Evolutionary conservation across 2,113 vertebrate genomes (phyloP), one percentile per base, ranked within the genome.

Genomic region (Centropus bengalensis): DNA sequence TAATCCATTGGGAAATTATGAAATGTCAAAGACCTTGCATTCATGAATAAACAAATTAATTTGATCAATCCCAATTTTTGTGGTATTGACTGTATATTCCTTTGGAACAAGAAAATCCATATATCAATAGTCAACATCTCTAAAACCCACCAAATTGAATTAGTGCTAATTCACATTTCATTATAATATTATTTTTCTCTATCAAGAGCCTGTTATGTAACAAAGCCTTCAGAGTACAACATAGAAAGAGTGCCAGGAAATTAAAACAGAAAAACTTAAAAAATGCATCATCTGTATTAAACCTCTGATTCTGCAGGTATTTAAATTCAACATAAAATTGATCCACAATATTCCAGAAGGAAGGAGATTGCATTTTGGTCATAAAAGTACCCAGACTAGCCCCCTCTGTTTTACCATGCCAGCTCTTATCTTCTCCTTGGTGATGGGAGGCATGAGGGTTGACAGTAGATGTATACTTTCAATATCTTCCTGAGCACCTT

Each of bases 141-240:
- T 75, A 89, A 94, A 91, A 24, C 32, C 38, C 84, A 91, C 59
- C 60, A 94, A 95, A 96, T 52, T 91, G 71, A 96, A 94, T 94
- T 85, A 95, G 51, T 40, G 82, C 79, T 92, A 92, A 95, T 93
- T 94, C 92, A 87, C 30, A 78, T 94, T 96, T 95, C 74, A 91
- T 94, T 81, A 78, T 83, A 89, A 73, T 91, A 88, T 88, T 95
- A 70, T 74, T 95, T 94, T 94, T 93, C 83, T 59, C 82, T 71
- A 89, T 80, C 87, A 93, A 52, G 21, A 82, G 67, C 54, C 44
- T 40, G 14, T 89, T 19, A 47, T 58, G n/a, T 69, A 91, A 88
- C 67, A 93, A 64, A 95, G n/a, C 8, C 59, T 71, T 54, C 28
- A 70, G 59, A 59, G 84, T 38, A 92, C 20, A 86, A 92, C 6